Conservation (phyloP, 2,888 invertebrate genomes). For the Pteria penguin region DNA sequence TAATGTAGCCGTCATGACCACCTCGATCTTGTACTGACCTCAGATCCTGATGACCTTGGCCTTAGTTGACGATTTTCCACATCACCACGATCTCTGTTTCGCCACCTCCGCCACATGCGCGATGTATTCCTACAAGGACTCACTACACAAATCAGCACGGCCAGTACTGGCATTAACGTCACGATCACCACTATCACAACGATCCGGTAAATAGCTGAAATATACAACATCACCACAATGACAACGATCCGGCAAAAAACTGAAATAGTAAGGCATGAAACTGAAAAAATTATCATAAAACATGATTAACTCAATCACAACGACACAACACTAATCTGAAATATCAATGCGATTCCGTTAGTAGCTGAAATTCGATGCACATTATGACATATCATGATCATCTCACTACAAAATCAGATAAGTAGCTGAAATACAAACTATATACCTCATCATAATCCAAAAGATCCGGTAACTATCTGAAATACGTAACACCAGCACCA, state of each 20-base stretch:
- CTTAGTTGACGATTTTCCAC: slow-evolving; percentile 63
- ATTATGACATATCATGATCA: too few species aligned
- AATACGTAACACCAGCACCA: background rate
- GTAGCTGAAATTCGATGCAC: too few species aligned
- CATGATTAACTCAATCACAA: too few species aligned
- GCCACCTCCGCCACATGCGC: slow-evolving; percentile 64
- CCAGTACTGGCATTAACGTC: slow-evolving; percentile 60
- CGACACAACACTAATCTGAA: too few species aligned
- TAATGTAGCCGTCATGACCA: too few species aligned
- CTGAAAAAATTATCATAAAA: too few species aligned
- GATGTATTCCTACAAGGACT: slow-evolving; percentile 61
- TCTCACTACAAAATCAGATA: too few species aligned
- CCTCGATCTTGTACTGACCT: too few species aligned
- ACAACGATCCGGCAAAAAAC: slow-evolving; percentile 57
- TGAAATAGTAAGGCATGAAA: slow-evolving; percentile 48
- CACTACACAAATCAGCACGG: slow-evolving; percentile 63
- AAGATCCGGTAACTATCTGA: too few species aligned
- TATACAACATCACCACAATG: slow-evolving; percentile 59
- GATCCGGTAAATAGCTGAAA: background rate
- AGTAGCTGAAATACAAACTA: too few species aligned
- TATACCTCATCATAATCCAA: too few species aligned
- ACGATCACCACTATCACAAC: background rate
- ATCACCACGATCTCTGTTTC: slow-evolving; percentile 55
- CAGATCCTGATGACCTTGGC: slow-evolving; percentile 59
- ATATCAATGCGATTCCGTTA: too few species aligned